phyloP scores from a whole-genome alignment of 1,140 invertebrate species.

The Limonius californicus region DNA sequence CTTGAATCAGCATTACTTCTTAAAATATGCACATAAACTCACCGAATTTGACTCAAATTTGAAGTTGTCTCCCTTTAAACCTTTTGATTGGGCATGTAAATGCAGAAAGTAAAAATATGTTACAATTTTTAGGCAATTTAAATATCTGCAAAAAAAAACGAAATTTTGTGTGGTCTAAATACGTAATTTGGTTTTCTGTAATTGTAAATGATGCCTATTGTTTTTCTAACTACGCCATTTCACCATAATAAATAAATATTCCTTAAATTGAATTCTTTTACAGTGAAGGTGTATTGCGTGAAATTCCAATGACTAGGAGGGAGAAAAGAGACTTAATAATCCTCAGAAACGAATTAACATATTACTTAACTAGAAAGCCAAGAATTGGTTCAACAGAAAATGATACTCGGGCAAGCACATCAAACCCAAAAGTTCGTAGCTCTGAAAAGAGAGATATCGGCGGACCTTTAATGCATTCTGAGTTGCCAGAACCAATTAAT shows the following conservation, averaged over 20 bases:
- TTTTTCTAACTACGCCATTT: neutral
- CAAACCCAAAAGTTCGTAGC: neutral
- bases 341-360: slow-evolving; percentile 75
- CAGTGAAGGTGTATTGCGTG: slow-evolving; percentile 70
- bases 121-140: no score
- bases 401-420: slow-evolving; percentile 2
- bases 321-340: slow-evolving; percentile 81
- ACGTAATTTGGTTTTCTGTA: no score
- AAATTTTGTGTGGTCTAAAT: no score
- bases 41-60: no score
- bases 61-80: no score
- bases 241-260: no score
- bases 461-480: slow-evolving; percentile 34
- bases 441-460: slow-evolving; percentile 16
- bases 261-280: no score
- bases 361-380: slow-evolving; percentile 57
- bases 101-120: no score
- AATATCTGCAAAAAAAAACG: neutral
- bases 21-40: no score
- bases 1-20: no score
- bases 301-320: slow-evolving; percentile 63
- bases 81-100: no score
- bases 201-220: neutral
- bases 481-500: slow-evolving; percentile 72
- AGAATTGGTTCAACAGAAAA: slow-evolving; percentile 1